Base-by-base conservation (phyloP, 1,140 invertebrate genomes). In the Oryctes rhinoceros region DNA sequence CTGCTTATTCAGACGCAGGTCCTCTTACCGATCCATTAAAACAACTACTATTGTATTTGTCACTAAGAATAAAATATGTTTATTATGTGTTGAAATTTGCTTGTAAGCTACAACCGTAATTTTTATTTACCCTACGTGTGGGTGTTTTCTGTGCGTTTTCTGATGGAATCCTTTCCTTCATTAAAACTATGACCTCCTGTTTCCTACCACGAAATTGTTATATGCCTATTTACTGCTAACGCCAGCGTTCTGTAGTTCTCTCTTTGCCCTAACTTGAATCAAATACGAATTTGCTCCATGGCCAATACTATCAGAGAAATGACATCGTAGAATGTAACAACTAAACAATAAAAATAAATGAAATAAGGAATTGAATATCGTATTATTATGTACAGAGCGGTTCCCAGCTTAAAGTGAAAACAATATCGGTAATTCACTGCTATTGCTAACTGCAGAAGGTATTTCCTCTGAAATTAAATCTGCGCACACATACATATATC, bases 311-410 rank as follows among this genome's bases (percentile, higher is more conserved):
- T 71, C 24, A 71, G 1, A 71, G 65, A 71, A 71, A 71, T 35
- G 37, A 37, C 65, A 15, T 71, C 65, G 65, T 71, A 71, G 65
- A 30, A 30, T 35, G 24, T 37, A 71, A 71, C 65, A 35, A 71
- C 24, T 37, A 37, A 71, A 71, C 65, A 37, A 71, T 71, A 71
- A 71, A 71, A 71, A 30, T 24, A 71, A 71, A 71, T 71, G 65
- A 37, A 35, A 71, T 71, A 24, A 30, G 6, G 37, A 71, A 71
- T 71, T 71, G 65, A 71, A 71, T 71, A 71, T 71, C 37, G 65
- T 24, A 30, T 20, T 37, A 24, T 71, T 71, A 71, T 24, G 65
- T 71, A 24, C 65, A 71, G 35, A 24, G 24, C 24, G 35, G 20
- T 62, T 9, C 13, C 18, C 6, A 7, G 13, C 24, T 35, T 71